phyloP scores from a whole-genome alignment of 2,888 invertebrate genomes.

The Xestia xanthographa region DNA sequence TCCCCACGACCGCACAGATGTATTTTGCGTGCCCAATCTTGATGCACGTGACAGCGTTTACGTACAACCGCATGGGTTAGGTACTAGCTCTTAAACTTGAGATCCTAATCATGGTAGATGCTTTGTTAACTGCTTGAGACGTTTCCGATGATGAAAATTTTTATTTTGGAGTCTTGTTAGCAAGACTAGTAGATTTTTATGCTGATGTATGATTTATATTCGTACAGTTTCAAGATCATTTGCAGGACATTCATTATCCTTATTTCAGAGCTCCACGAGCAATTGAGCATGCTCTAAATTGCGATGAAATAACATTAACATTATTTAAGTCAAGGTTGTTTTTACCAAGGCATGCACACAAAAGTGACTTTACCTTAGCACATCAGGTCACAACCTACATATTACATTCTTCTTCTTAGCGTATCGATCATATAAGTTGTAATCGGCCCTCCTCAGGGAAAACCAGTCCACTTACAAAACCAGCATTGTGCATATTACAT shows the following conservation, averaged over 20 bases:
- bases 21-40: constrained; percentile 77
- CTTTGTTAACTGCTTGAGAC: constrained; percentile 50
- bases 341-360: not conserved
- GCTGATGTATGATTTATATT: not conserved
- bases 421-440: no score
- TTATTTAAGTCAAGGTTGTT: not conserved
- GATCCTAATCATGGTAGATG: constrained; percentile 56
- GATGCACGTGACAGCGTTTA: constrained; percentile 78
- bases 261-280: not conserved
- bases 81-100: constrained; percentile 47
- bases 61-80: constrained; percentile 50
- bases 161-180: constrained; percentile 25
- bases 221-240: not conserved
- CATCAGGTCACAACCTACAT: not conserved
- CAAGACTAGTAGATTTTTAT: not conserved
- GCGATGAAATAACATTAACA: not conserved
- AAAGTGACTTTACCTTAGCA: not conserved
- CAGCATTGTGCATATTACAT: no score
- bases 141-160: constrained; percentile 43
- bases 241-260: not conserved
- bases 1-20: constrained; percentile 65
- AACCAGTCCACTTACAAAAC: no score
- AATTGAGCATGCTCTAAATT: not conserved
- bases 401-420: no score
- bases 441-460: no score